Evolutionary conservation across 2,113 vertebrate genomes (phyloP), one percentile per base, ranked within the genome.

Genomic region (Calyptomena viridis): DNA sequence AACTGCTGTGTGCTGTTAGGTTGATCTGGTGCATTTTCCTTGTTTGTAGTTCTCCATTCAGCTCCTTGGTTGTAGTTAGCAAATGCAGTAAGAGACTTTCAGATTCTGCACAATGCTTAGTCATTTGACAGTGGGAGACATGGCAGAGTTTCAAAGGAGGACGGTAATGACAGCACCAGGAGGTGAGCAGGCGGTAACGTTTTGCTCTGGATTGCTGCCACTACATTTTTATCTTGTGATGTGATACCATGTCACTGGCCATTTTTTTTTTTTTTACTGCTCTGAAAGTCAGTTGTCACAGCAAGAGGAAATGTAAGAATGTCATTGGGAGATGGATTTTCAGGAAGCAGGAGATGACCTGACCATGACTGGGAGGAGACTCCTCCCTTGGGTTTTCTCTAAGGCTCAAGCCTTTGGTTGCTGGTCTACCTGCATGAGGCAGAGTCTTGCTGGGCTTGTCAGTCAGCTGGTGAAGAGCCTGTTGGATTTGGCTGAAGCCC

Each of bases 151-250:
- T 74, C 47, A 17, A 71, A 77, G 14, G 33, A 24, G 44, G 24
- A 4, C 25, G 28, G 42, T 52, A 93, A 46, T n/a, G 39, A 24
- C 40, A 37, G 31, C 47, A 37, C 35, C 40, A 72, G 52, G 73
- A 87, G 60, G 44, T 0, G 2, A 82, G 49, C 63, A 73, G 63
- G 49, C 72, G 46, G 35, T 56, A 89, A 87, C 18, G 16, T 53
- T 74, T 84, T 68, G 28, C 46, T 87, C 68, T 81, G 68, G 68
- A 28, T 93, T 49, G 28, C 35, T 82, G 87, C 64, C 80, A 72
- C 39, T 16, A 52, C 33, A 31, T 23, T 84, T 71, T 73, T 72
- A 42, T 80, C 49, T 79, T 56, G 39, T 67, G 64, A 75, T 84
- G 95, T 81, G 77, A n/a, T 93, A 47, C 11, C 21, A 11, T 50